These are phyloP conservation scores for Pygmarrhopalites habei DNA, from an alignment of 1,140 invertebrate species.

Conservation along the genomic window DNA sequence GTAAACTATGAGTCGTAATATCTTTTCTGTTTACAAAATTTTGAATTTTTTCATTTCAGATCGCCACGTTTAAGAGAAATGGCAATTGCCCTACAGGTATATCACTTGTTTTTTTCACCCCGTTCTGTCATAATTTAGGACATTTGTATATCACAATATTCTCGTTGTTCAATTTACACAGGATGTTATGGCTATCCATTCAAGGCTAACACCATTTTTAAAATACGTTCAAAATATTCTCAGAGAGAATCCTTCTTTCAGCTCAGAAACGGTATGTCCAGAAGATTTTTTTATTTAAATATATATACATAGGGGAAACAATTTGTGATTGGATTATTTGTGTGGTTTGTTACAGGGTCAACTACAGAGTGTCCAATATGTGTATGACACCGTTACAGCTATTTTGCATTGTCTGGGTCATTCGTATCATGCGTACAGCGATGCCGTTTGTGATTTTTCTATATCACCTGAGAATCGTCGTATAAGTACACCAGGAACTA, in stretches of 20 bases:
- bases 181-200: constrained; percentile 23
- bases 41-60: no score
- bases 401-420: constrained; percentile 76
- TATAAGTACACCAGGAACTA: constrained; percentile 57
- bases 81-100: constrained; percentile 13
- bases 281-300: no score
- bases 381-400: constrained; percentile 65
- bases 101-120: no score
- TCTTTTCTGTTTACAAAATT: no score
- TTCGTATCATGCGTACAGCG: constrained; percentile 77
- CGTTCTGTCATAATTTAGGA: no score
- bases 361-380: constrained; percentile 50
- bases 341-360: constrained; percentile 29
- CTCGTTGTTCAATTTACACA: no score
- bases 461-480: constrained; percentile 57
- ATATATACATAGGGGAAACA: no score
- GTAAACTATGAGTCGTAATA: no score
- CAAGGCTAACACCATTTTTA: constrained; percentile 30
- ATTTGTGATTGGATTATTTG: no score
- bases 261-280: constrained; percentile 6
- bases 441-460: constrained; percentile 66
- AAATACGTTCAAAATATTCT: constrained; percentile 24
- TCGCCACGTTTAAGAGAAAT: constrained; percentile 30
- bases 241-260: constrained; percentile 29
- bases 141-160: no score